These are phyloP conservation scores for Tigriopus californicus DNA, from an alignment of 2,888 invertebrate genomes.

Conservation along the genomic window DNA sequence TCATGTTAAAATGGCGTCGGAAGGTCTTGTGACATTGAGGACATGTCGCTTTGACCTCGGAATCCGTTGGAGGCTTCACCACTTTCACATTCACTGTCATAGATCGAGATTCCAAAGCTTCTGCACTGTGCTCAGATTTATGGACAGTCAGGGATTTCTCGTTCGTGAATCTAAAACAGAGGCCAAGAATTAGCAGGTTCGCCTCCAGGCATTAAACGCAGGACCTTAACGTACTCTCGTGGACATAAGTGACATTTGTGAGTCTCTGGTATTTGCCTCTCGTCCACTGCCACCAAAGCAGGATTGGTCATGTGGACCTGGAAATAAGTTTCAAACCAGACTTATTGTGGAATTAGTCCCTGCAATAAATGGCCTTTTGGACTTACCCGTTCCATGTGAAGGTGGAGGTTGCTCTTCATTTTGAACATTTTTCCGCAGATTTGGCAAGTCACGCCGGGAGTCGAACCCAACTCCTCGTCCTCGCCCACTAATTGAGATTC, in stretches of 20 bases:
- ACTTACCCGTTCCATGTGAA: slow-evolving; percentile 8
- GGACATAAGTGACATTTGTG: slow-evolving; percentile 1
- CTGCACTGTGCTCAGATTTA: neutral
- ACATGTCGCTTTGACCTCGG: slow-evolving; percentile 8
- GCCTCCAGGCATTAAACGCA: too few relatives aligned
- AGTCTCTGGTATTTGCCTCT: slow-evolving; percentile 1
- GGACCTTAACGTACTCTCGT: neutral
- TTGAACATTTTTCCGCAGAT: slow-evolving; percentile 6
- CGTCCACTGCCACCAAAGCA: neutral
- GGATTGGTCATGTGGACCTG: neutral
- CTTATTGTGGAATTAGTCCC: too few relatives aligned
- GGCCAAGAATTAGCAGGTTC: too few relatives aligned
- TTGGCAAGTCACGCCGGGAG: neutral
- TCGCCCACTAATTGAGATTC: too few relatives aligned
- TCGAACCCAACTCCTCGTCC: too few relatives aligned
- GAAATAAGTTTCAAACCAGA: neutral
- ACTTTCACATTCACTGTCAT: neutral
- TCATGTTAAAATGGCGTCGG: slow-evolving; percentile 7
- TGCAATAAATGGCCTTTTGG: neutral
- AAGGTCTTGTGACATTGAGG: slow-evolving; percentile 13
- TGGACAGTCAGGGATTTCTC: neutral
- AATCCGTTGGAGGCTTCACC: neutral
- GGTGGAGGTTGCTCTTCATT: slow-evolving; percentile 5
- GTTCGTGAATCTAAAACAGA: neutral
- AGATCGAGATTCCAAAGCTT: neutral